A percentile compares a stretch with the other conserved stretches of the same genome.
Evolutionary conservation across 35 echinoderm and acorn worm species (phyloP).

Genomic region (Chiridota heheva): DNA sequence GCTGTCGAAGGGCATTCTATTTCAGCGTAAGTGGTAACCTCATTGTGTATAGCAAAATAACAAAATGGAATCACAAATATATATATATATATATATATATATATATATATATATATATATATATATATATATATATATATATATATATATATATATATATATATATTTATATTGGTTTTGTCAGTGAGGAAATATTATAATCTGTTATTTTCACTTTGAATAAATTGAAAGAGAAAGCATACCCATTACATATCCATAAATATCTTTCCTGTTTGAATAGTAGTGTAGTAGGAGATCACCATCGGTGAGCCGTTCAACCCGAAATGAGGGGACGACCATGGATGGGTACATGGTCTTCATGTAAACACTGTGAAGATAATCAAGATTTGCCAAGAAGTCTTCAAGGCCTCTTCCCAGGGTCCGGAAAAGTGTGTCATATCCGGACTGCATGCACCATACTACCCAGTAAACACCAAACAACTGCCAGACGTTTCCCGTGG

Average conservation of each 20-base stretch:
- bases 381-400: conserved; percentile 65
- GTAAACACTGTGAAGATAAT: conserved; percentile 86
- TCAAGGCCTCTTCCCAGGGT: conserved; percentile 63
- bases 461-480: conserved; percentile 91
- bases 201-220: no score
- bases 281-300: conserved; percentile 70
- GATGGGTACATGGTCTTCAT: conserved; percentile 91
- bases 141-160: no score
- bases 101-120: no score
- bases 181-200: no score
- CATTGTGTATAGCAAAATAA: no score
- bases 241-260: conserved; percentile 77
- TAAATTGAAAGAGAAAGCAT: not conserved
- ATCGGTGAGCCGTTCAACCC: conserved; percentile 68
- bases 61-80: no score
- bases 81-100: no score
- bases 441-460: conserved; percentile 76
- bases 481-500: conserved; percentile 66
- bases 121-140: no score
- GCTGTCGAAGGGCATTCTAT: no score
- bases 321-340: conserved; percentile 79
- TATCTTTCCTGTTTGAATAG: conserved; percentile 49
- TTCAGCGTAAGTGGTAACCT: no score
- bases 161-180: no score
- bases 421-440: conserved; percentile 69